Evolutionary conservation across 2,113 vertebrate genomes (phyloP).

Genomic region (Zosterops borbonicus): DNA sequence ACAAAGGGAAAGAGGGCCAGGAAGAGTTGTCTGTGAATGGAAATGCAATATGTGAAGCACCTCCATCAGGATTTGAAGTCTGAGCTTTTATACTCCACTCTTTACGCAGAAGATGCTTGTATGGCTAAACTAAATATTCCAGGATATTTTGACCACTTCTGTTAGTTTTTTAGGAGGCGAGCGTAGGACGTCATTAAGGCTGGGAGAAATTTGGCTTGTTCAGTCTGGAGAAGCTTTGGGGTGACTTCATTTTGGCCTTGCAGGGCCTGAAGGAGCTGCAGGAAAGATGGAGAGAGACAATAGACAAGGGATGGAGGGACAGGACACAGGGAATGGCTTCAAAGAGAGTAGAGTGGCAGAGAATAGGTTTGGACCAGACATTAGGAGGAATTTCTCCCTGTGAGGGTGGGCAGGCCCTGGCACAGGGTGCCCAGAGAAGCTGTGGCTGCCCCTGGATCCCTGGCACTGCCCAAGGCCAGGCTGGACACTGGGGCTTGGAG

Average conservation of each 20-base stretch:
- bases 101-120: background rate
- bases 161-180: background rate
- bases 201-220: too few species aligned
- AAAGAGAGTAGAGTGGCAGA: too few species aligned
- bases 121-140: background rate
- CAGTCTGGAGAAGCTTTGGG: background rate
- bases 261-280: accelerated
- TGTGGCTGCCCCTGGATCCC: background rate
- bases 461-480: background rate
- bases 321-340: background rate
- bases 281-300: background rate
- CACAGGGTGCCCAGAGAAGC: background rate
- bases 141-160: background rate
- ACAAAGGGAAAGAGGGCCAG: background rate
- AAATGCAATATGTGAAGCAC: background rate
- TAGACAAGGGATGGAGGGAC: accelerated
- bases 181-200: background rate
- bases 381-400: too few species aligned
- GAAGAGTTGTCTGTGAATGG: accelerated
- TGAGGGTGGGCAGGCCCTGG: background rate
- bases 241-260: accelerated
- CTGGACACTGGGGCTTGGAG: background rate
- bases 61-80: background rate
- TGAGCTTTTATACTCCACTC: background rate
- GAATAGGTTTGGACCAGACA: too few species aligned